Base-by-base conservation (phyloP, 2,888 invertebrate genomes). In the Cerastis rubricosa region DNA sequence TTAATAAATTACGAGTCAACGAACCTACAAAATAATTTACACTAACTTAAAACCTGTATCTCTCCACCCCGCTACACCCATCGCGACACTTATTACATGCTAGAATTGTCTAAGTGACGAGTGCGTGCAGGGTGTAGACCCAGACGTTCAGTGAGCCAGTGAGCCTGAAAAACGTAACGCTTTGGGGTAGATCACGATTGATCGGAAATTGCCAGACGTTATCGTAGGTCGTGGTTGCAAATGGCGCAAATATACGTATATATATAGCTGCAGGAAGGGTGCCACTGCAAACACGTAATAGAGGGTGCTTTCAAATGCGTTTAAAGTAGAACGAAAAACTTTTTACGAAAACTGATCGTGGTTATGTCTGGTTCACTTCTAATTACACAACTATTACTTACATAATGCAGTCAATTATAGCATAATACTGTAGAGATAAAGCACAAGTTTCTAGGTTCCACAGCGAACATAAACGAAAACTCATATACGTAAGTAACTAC, bases 211-310 rank as follows among this genome's bases (percentile, higher is more conserved):
- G 89, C 87, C 92, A 93, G 92, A 92, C 93, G 87, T 95, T 95
- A 88, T 87, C 93, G 92, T 91, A 96, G 95, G 95, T 95, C 94
- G 84, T 81, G 87, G 85, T 77, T 80, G 85, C 79, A 83, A 89
- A 90, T 87, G 86, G 89, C 71, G 85, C 85, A 85, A 88, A 76
- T 76, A 83, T 68, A 83, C 64, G 68, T 83, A 47, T 47, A 76
- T 69, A 75, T 76, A 63, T 54, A 73, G 35, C 67, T 49, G 17
- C 25, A 63, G 66, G 64, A 75, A 14, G 72, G 70, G 78, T 67
- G 71, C 65, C 43, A 67, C 61, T 49, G 49, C 54, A 54, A 76
- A 76, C 81, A 81, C 51, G 54, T 47, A 54, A 49, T 71, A 79
- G 14, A 77, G 57, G 68, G 35, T 68, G 81, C 17, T 57, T 45